Evolutionary conservation across 2,888 invertebrate species (phyloP).

Genomic region (Cataglyphis rosenhaueri): DNA sequence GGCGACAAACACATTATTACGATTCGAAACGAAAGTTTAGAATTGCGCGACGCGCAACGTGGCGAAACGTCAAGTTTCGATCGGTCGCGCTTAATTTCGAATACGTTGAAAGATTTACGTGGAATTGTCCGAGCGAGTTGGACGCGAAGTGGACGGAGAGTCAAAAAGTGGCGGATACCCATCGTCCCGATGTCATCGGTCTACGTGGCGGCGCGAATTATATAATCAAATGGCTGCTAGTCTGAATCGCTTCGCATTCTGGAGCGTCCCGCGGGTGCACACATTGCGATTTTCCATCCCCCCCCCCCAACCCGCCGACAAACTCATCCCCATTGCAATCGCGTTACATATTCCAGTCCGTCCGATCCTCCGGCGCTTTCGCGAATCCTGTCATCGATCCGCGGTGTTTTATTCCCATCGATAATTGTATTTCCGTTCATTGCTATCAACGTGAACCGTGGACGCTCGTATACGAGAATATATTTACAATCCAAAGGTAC

Average conservation of each 20-base stretch:
- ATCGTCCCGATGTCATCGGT: conserved; percentile 61
- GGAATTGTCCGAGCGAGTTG: conserved; percentile 45
- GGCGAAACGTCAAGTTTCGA: conserved; percentile 38
- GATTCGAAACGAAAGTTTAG: conserved; percentile 22
- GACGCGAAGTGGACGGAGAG: conserved; percentile 15
- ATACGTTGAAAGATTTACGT: conserved; percentile 75
- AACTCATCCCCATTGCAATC: conserved; percentile 52
- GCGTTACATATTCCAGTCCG: conserved; percentile 74
- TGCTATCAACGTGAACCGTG: conserved; percentile 69
- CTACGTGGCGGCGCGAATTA: conserved; percentile 76
- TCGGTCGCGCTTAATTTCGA: conserved; percentile 61
- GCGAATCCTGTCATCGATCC: conserved; percentile 70
- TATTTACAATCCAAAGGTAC: conserved; percentile 68
- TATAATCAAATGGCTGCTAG: conserved; percentile 78
- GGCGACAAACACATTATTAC: conserved; percentile 7
- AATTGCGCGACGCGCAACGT: conserved; percentile 7
- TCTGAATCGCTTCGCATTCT: conserved; percentile 72
- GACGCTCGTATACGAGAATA: conserved; percentile 64
- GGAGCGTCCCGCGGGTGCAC: conserved; percentile 70
- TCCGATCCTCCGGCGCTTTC: conserved; percentile 70
- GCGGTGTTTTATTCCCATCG: conserved; percentile 76
- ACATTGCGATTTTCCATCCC: conserved; percentile 72
- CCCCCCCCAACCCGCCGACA: conserved; percentile 39
- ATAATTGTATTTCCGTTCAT: conserved; percentile 81
- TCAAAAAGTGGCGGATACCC: conserved; percentile 46